phyloP scores from a whole-genome alignment of 1,140 invertebrate genomes.

The Drosophila sp. region DNA sequence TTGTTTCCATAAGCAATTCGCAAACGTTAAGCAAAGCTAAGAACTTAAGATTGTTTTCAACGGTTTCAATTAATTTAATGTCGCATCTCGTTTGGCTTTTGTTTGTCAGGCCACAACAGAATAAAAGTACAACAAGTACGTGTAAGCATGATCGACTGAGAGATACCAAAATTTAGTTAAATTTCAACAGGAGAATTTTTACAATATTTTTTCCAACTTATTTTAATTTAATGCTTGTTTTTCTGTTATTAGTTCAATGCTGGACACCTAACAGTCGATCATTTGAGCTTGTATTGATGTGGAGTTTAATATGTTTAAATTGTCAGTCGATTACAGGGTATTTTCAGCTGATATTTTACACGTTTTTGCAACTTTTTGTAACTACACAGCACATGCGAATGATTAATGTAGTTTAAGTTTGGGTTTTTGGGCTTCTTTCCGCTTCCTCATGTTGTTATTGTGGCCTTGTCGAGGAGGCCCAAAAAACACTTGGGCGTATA shows the following conservation, averaged over 20 bases:
- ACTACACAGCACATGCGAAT: conserved; percentile 57
- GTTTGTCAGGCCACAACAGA: conserved; percentile 50
- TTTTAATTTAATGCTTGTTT: no score
- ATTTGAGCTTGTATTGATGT: no score
- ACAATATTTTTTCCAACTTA: no score
- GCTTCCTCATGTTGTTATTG: conserved; percentile 1
- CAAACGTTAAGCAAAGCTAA: not conserved
- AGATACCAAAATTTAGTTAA: no score
- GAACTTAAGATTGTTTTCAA: conserved; percentile 74
- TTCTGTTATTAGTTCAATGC: no score
- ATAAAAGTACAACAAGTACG: not conserved
- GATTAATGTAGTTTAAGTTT: conserved; percentile 72
- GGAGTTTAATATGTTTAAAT: no score
- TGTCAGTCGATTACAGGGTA: not conserved
- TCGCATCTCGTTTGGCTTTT: conserved; percentile 57
- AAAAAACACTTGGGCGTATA: conserved; percentile 56
- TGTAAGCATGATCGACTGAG: not conserved
- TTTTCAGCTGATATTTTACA: conserved; percentile 41
- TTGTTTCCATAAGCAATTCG: not conserved
- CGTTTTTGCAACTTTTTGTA: conserved; percentile 6
- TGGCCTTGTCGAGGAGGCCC: conserved; percentile 27
- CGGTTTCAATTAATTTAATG: conserved; percentile 80
- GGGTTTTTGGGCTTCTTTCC: conserved; percentile 6
- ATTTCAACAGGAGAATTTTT: no score
- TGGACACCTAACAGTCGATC: no score